Base-by-base conservation (phyloP, 2,113 vertebrate species). In the Nyctibius bracteatus region DNA sequence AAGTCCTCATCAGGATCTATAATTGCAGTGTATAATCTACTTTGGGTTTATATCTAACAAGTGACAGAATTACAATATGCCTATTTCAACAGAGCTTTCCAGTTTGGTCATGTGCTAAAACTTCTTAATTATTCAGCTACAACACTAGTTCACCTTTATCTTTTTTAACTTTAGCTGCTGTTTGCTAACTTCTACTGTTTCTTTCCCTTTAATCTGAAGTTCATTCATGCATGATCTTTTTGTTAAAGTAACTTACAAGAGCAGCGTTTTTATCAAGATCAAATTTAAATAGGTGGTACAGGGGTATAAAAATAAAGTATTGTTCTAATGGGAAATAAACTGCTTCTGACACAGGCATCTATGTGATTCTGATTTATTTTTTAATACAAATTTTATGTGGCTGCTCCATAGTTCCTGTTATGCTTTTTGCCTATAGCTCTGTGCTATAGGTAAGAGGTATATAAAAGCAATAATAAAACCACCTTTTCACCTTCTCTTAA, bases 1-100 rank as follows among this genome's bases (percentile, higher is more conserved):
- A 70, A 83, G 51, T 63, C 47, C 17, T 83, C 66, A 86, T 83
- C 86, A 88, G 47, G 58, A 78, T 66, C 52, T 88, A 39, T 59
- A 90, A 96, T 84, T 92, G 71, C 31, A 66, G 59, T 23, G 6
- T 59, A 67, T 59, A 71, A 92, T 44, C 55, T 78, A 41, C 61
- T 84, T 73, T 15, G 30, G 12, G 16, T 52, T 74, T 88, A 43
- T 49, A 88, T 67, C 47, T 68, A 96, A 27, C 24, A 73, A 80
- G 68, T 61, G 57, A 92, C 47, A 88, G 54, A 70, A 73, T 83
- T 88, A 87, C 30, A 47, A 70, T 86, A 73, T 1, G 73, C 14
- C 37, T 74, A 78, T 90, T 78, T 93, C 49, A 86, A 72, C 75
- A 86, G 67, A 49, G n/a, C 35, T 90, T 94, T 94, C 39, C 30